Base-by-base conservation (phyloP, 64 coral and sea anemone species). In the Acropora tenuis region DNA sequence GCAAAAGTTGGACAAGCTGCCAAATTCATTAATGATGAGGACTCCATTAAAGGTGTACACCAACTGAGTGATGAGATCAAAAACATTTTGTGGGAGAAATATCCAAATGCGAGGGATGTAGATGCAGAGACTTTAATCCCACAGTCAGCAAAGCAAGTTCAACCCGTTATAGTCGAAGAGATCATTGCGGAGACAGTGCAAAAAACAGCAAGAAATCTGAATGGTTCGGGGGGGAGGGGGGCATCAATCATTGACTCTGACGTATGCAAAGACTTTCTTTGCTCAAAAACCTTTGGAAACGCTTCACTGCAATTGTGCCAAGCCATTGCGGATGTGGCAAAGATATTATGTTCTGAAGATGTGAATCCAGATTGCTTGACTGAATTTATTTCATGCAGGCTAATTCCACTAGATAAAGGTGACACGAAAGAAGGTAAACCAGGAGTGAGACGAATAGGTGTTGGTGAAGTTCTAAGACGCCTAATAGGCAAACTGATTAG, bases 331-430 rank as follows among this genome's bases (percentile, higher is more conserved):
- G 69, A 73, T 73, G 71, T 74, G 71, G 71, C 71, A 74, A 74
- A 74, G 71, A 30, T 74, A 41, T 74, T 74, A 74, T 74, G 69
- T 19, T 73, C 69, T 73, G 69, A 73, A 73, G 69, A 73, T 73
- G 69, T 69, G 66, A 69, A 69, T 69, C 66, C 66, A 69, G 66
- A 69, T 30, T 30, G 30, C 30, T 30, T 30, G 30, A 30, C 30
- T 30, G 30, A 30, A 30, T 30, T 30, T 30, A 30, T 30, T 30
- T 30, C 30, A 30, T 30, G 30, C 30, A 30, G 30, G 30, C 30
- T 30, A 30, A 30, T 71, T 71, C 68, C 68, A 19, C 68, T 71
- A 71, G 68, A 71, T n/a, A 71, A 71, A 71, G 68, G 68, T 71
- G 68, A 71, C 68, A 71, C 68, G 7, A 71, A 71, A 71, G 68